phyloP scores from a whole-genome alignment of 2,888 invertebrate species.

The Phalera bucephala region DNA sequence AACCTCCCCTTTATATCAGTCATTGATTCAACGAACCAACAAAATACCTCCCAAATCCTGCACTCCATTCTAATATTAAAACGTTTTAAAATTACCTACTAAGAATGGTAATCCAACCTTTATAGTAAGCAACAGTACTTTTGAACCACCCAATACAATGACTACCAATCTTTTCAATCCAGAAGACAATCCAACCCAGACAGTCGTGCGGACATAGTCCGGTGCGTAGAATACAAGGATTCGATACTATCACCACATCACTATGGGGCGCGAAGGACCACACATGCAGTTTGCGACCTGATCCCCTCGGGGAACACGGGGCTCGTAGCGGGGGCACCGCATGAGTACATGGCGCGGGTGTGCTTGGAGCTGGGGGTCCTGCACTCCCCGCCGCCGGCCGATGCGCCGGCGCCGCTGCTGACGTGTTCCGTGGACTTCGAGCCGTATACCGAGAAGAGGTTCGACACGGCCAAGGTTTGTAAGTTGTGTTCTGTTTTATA shows the following conservation, averaged over 20 bases:
- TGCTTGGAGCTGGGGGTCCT: slow-evolving; percentile 81
- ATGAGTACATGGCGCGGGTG: slow-evolving; percentile 70
- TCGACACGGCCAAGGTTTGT: slow-evolving; percentile 51
- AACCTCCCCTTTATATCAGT: too few species aligned
- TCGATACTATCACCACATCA: slow-evolving; percentile 47
- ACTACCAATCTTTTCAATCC: too few species aligned
- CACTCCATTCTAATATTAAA: too few species aligned
- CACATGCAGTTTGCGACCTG: slow-evolving; percentile 68
- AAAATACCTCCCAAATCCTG: too few species aligned
- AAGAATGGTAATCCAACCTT: too few species aligned
- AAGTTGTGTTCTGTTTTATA: not conserved
- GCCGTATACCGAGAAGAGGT: slow-evolving; percentile 53
- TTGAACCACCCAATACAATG: too few species aligned
- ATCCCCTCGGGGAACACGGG: slow-evolving; percentile 44
- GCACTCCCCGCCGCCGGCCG: slow-evolving; percentile 42
- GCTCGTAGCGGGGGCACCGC: slow-evolving; percentile 18
- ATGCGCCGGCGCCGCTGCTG: slow-evolving; percentile 27
- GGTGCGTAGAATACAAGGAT: slow-evolving; percentile 72
- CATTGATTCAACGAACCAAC: too few species aligned
- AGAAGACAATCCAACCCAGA: slow-evolving; percentile 63
- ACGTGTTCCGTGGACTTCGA: slow-evolving; percentile 64
- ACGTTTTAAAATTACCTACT: too few species aligned
- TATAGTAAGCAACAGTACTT: too few species aligned
- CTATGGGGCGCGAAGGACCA: slow-evolving; percentile 43
- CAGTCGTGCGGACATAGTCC: slow-evolving; percentile 74